phyloP scores from a whole-genome alignment of 1,140 invertebrate species.

The Chionoecetes opilio region DNA sequence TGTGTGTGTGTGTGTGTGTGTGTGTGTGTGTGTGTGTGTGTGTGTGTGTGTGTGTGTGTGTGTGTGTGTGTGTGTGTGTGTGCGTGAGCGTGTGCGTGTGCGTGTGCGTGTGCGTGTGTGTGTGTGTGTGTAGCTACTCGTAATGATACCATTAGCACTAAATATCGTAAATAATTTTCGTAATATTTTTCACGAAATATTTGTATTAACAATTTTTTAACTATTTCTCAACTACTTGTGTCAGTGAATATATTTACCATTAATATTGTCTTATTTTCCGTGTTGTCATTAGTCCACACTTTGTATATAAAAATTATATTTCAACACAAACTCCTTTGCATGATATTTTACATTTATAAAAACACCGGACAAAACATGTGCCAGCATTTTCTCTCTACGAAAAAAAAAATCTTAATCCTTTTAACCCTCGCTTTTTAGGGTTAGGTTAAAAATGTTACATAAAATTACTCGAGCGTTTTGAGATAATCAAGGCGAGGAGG shows the following conservation, averaged over 20 bases:
- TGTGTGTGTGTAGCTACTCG: background rate
- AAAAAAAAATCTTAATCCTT: background rate
- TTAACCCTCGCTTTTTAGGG: background rate
- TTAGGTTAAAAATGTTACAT: background rate
- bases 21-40: conserved; percentile 27
- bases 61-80: conserved; percentile 27
- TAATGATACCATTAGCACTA: background rate
- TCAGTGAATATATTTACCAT: too few relatives aligned
- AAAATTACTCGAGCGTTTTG: conserved; percentile 15
- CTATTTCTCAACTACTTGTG: background rate
- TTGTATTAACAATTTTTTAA: background rate
- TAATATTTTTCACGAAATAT: background rate
- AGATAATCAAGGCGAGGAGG: background rate
- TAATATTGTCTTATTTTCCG: too few relatives aligned
- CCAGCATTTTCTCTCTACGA: background rate
- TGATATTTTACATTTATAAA: too few relatives aligned
- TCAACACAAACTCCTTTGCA: too few relatives aligned
- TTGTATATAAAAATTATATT: background rate
- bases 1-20: background rate
- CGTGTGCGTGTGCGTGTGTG: conserved; percentile 24
- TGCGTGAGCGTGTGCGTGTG: conserved; percentile 24
- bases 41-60: conserved; percentile 27
- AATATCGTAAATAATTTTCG: background rate
- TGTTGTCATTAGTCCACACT: too few relatives aligned
- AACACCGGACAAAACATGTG: too few relatives aligned